Percentiles rank a stretch among this genome's conserved stretches.
phyloP scores from a whole-genome alignment of 2,888 invertebrate species.

The Geotrupes spiniger region DNA sequence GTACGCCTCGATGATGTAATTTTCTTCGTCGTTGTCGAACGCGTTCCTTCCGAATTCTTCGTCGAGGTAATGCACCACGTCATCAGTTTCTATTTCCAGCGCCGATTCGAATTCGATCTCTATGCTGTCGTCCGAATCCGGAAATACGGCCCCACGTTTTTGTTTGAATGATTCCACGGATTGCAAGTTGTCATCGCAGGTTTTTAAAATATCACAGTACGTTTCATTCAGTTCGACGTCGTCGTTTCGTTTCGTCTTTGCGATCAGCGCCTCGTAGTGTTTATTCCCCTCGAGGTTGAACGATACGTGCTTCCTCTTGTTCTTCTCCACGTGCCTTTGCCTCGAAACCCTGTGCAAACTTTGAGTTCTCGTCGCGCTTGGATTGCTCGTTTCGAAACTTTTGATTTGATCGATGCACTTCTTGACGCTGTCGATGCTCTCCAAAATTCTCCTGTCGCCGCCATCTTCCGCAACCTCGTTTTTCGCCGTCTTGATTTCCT shows the following conservation, averaged over 20 bases:
- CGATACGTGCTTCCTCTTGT: background rate
- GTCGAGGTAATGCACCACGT: conserved; percentile 20
- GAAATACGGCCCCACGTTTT: background rate
- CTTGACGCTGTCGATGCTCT: background rate
- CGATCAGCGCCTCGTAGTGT: no score
- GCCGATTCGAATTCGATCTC: conserved; percentile 17
- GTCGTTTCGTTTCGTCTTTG: no score
- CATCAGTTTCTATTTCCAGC: conserved; percentile 14
- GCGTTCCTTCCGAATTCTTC: conserved; percentile 29
- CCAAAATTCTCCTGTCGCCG: background rate
- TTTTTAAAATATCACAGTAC: no score
- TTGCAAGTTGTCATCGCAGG: no score
- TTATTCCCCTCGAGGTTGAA: background rate
- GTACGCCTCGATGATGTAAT: conserved; percentile 38
- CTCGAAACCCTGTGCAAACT: no score
- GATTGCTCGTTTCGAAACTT: background rate
- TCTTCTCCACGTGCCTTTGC: background rate
- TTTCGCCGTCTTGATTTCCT: no score
- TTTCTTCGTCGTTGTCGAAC: conserved; percentile 25
- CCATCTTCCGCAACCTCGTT: no score
- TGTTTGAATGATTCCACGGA: background rate
- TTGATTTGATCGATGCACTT: background rate
- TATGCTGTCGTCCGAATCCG: conserved; percentile 5
- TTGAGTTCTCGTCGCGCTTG: no score
- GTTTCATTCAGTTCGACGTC: no score